Conservation (phyloP, 2,113 vertebrate genomes). For the Pungitius pungitius region DNA sequence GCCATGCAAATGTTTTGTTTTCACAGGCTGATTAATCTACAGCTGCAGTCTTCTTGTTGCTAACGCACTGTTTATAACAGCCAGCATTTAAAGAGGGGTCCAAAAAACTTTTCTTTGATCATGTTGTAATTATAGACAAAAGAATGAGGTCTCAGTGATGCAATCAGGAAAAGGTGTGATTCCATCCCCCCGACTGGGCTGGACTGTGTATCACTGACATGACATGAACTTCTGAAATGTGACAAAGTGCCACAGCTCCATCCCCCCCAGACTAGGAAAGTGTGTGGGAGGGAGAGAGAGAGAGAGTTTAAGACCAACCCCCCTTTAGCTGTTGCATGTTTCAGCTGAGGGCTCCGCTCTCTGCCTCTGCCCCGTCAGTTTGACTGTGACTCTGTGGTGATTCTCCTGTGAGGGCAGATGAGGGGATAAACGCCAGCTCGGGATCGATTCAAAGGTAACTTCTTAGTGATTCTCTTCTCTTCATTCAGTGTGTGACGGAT, state of each 20-base stretch:
- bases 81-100: too few species aligned
- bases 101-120: neutral
- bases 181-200: neutral
- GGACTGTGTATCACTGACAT: neutral
- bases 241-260: neutral
- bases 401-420: conserved; percentile 53
- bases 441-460: conserved; percentile 54
- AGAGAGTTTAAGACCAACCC: conserved; percentile 56
- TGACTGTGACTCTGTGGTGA: conserved; percentile 38
- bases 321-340: conserved; percentile 60
- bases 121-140: neutral
- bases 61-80: too few species aligned
- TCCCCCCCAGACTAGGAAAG: neutral
- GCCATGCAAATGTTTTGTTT: neutral
- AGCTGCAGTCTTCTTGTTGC: neutral
- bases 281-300: neutral
- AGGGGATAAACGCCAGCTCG: conserved; percentile 22
- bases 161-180: neutral
- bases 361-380: conserved; percentile 57
- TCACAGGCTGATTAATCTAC: neutral
- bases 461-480: conserved; percentile 6
- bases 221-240: conserved; percentile 15
- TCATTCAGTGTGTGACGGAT: conserved; percentile 1
- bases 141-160: neutral
- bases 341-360: conserved; percentile 47